Evolutionary conservation across 2,888 invertebrate genomes (phyloP), one percentile per base, ranked within the genome.

Genomic region (Stenchaetothrips biformis): DNA sequence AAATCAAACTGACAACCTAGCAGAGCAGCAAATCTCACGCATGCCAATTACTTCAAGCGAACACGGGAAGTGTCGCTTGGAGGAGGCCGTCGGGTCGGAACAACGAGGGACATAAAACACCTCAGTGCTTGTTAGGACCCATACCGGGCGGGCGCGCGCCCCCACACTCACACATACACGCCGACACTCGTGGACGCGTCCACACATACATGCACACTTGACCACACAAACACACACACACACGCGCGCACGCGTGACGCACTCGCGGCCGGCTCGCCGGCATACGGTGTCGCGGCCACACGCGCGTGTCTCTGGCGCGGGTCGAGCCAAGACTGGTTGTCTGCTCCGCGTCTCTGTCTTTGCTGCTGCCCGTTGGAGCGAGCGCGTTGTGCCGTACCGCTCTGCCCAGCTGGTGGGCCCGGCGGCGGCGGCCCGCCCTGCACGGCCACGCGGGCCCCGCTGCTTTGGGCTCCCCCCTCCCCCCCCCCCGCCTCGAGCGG

Each of bases 401-500:
- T 4, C 9, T 53, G 53, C 53, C 53, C 53, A 53, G 53, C 53
- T 53, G 53, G 53, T 9, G 53, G 53, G 16, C 53, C 53, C 53
- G 13, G 13, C 53, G 11, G 53, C 53, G 13, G 16, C 53, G 53
- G 16, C 53, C 53, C 53, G 53, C 53, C 53, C 53, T 16, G 37
- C 37, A 1, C 37, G 4, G 37, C 37, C 2, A 37, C 53, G 21
- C 62, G 62, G 62, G 37, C 37, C 37, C 37, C 4, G 37, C 37
- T 37, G 37, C 37, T 37, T 37, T 6, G 59, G 59, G 21, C 67
- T 21, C 67, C 67, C 7, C 21, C 80, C 80, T 78, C 79, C 78
- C 18, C 79, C 81, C 77, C 77, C 78, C 78, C 27, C n/a, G 37
- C 53, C 27, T 25, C 67, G 7, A n/a, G 25, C 67, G 21, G 21